Conservation (phyloP, 2,113 vertebrate genomes). For the Pogona vitticeps region DNA sequence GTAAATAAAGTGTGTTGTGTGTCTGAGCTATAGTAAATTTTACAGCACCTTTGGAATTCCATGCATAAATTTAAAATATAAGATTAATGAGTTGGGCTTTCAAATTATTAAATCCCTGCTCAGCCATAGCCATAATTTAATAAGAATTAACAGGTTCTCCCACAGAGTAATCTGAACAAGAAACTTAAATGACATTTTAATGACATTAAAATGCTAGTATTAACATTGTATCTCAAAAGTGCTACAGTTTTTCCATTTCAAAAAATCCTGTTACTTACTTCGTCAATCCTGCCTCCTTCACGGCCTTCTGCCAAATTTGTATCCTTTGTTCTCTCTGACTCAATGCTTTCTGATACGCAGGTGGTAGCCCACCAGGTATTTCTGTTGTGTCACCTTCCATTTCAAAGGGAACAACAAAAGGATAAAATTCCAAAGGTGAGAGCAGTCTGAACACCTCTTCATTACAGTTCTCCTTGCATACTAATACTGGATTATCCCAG, state of each 20-base stretch:
- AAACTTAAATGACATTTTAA: neutral
- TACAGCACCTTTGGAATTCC: neutral
- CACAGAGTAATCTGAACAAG: fast-evolving
- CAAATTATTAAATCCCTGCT: neutral
- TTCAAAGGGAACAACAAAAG: slow-evolving; percentile 89
- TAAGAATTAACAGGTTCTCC: neutral
- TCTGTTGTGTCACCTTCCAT: slow-evolving; percentile 96
- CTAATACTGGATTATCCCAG: slow-evolving; percentile 88
- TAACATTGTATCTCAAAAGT: neutral
- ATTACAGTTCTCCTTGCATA: slow-evolving; percentile 79
- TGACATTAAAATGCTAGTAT: neutral
- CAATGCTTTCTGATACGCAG: slow-evolving; percentile 81
- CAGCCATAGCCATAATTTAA: too few species aligned
- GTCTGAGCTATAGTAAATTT: neutral
- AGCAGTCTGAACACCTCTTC: slow-evolving; percentile 79
- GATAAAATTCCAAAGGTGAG: slow-evolving; percentile 82
- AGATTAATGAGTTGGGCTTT: neutral
- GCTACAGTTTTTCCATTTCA: fast-evolving
- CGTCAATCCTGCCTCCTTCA: slow-evolving; percentile 87
- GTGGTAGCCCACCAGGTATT: slow-evolving; percentile 88
- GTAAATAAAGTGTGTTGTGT: neutral
- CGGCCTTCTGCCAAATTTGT: slow-evolving; percentile 88
- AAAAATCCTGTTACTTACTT: slow-evolving; percentile 77
- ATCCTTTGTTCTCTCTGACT: slow-evolving; percentile 83
- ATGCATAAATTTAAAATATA: neutral